Conservation (phyloP, 2,797 vertebrate species). For the Otolemur crassicaudatus region DNA sequence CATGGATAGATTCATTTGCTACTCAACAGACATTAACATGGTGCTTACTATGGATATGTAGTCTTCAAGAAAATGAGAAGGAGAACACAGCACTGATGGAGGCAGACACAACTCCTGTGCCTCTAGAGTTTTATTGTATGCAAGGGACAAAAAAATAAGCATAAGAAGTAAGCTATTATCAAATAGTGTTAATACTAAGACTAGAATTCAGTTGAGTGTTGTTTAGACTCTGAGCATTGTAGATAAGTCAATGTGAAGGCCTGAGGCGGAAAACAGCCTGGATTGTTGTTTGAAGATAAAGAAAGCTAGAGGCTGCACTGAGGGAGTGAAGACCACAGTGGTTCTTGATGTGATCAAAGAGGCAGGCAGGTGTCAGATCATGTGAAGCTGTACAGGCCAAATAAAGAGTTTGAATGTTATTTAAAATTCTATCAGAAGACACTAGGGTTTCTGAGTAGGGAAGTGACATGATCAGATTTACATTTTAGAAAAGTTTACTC, state of each 20-base stretch:
- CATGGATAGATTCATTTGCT: background rate
- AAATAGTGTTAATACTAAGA: background rate
- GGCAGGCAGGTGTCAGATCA: background rate
- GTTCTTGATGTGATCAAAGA: background rate
- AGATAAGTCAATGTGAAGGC: background rate
- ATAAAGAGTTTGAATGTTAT: background rate
- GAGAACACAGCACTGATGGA: background rate
- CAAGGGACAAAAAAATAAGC: background rate
- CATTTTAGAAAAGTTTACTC: background rate
- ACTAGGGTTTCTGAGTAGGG: background rate
- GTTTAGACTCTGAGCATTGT: background rate
- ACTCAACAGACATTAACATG: background rate
- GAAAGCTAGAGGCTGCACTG: background rate
- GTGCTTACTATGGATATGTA: background rate
- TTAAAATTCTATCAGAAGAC: conserved; percentile 22
- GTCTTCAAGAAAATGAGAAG: background rate
- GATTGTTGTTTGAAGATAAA: background rate
- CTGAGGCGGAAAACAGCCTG: background rate
- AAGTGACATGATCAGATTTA: background rate
- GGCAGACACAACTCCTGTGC: background rate
- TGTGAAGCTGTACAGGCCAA: background rate
- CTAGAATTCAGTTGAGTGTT: background rate
- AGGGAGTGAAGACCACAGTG: background rate
- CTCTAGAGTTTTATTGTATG: background rate
- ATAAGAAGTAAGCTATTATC: background rate